Percentiles rank a stretch among this genome's conserved stretches.
Conservation (phyloP, 2,888 invertebrate species). For the Ormyrus pomaceus region DNA sequence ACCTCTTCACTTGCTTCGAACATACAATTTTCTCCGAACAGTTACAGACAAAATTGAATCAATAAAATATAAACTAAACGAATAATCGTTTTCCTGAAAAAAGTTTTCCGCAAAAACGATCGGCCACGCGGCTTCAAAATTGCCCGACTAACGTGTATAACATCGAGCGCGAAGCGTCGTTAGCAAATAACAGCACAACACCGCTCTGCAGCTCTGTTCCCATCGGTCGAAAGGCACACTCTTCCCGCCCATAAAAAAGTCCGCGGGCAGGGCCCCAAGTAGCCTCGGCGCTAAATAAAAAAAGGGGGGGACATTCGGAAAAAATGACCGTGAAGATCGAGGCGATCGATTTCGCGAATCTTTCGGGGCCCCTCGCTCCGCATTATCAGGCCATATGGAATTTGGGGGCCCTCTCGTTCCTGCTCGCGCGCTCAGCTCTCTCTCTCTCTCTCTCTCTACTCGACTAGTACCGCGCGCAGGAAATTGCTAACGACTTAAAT, state of each 20-base stretch:
- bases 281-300: constrained; percentile 22
- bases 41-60: too few relatives aligned
- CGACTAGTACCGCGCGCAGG: constrained; percentile 74
- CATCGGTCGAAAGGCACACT: background rate
- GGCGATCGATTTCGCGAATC: constrained; percentile 64
- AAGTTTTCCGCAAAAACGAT: too few relatives aligned
- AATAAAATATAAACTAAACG: too few relatives aligned
- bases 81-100: too few relatives aligned
- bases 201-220: constrained; percentile 15
- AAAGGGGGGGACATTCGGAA: constrained; percentile 39
- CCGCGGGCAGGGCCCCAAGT: background rate
- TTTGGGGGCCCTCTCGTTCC: constrained; percentile 67
- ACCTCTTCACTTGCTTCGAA: too few relatives aligned
- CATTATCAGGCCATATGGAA: constrained; percentile 74
- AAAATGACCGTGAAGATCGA: constrained; percentile 63
- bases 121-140: background rate
- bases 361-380: constrained; percentile 40
- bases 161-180: background rate
- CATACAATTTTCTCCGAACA: too few relatives aligned
- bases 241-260: background rate
- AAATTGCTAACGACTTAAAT: constrained; percentile 76
- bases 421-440: too few relatives aligned
- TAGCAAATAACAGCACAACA: constrained; percentile 1
- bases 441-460: background rate
- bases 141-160: background rate